Base-by-base conservation (phyloP, 2,797 vertebrate species). In the Ammospiza maritima region DNA sequence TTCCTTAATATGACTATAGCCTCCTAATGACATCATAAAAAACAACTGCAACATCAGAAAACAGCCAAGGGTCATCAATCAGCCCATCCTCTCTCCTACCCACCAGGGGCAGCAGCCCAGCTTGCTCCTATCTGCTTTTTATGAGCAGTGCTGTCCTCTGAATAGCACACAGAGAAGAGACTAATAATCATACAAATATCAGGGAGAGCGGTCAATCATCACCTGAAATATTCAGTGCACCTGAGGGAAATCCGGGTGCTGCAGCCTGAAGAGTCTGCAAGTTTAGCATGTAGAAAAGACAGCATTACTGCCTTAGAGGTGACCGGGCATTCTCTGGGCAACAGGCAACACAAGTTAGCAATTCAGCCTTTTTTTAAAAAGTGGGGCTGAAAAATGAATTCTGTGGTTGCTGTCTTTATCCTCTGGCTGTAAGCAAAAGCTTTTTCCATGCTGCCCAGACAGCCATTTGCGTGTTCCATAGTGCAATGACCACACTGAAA, bases 11-110 rank as follows among this genome's bases (percentile, higher is more conserved):
- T 96, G 94, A 96, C 97, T 70, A 90, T 90, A 97, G 97, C 97
- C 79, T 97, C 97, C 97, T 98, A 98, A 98, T 98, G 98, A 98
- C 98, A 98, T 98, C 97, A 98, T 98, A 98, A 98, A 98, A 98
- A 84, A 97, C 97, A 97, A 97, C 93, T 93, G 96, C 93, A 57
- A 96, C 97, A 96, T 97, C 97, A 93, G 50, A 95, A 89, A 96
- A 92, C 89, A 97, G 94, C 97, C 96, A 93, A 65, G 88, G 96
- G 95, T 97, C 97, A 97, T 98, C 98, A 98, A 98, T 98, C 98
- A 98, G 96, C 92, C 78, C 94, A 87, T 90, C 76, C 75, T 92
- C 95, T 94, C 83, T 78, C 67, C 93, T 84, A 66, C 93, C 93
- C 95, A 88, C 80, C 48, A 88, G 94, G 86, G 97, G 94, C 53